Percentiles rank a stretch among this genome's conserved stretches.
These are phyloP conservation scores for Ornithoptera alexandrae DNA, from an alignment of 2,888 invertebrate species.

Conservation along the genomic window DNA sequence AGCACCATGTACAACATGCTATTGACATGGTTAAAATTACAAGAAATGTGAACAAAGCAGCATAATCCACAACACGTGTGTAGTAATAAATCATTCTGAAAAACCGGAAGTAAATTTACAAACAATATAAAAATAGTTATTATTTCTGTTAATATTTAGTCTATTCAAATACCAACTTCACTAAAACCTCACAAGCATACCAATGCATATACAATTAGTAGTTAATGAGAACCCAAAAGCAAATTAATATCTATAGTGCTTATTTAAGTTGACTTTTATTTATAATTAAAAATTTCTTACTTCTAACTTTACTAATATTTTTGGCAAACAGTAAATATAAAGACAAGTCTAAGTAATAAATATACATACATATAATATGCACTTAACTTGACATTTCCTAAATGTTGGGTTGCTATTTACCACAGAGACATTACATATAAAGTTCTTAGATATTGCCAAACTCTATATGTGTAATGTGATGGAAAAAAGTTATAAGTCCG, in stretches of 20 bases:
- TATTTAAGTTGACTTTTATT: background rate
- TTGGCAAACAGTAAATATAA: background rate
- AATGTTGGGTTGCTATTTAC: background rate
- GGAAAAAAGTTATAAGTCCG: too few relatives aligned
- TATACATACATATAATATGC: background rate
- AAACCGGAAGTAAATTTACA: constrained; percentile 6
- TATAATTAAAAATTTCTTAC: background rate
- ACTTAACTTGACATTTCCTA: background rate
- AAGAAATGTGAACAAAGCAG: constrained; percentile 25
- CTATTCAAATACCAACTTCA: background rate
- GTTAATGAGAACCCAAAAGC: background rate
- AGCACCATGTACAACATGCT: constrained; percentile 54
- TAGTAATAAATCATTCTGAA: constrained; percentile 22
- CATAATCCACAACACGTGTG: constrained; percentile 13
- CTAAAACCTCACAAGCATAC: background rate
- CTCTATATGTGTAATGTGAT: background rate
- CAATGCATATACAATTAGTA: background rate
- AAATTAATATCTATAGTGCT: background rate
- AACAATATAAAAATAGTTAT: background rate
- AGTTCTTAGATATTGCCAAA: background rate
- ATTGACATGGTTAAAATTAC: constrained; percentile 46
- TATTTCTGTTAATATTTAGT: background rate
- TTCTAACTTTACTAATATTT: background rate
- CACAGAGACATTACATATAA: background rate
- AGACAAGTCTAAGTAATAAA: background rate